These are phyloP conservation scores for Plumapathes pennacea DNA, from an alignment of 92 coral and sea anemone genomes.

Conservation along the genomic window DNA sequence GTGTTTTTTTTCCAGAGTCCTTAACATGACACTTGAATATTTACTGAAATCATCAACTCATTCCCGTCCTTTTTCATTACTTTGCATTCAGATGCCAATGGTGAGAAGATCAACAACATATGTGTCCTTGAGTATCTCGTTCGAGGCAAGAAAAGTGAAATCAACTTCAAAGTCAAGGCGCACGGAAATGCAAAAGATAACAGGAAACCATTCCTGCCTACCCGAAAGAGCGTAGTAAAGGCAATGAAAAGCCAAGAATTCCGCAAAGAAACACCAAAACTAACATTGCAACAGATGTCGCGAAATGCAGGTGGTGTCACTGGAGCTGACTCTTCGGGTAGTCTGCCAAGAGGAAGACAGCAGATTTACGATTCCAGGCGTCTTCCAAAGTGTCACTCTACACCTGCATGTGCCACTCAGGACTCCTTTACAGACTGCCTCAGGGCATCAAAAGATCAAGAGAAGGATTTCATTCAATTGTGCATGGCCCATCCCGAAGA, in stretches of 20 bases:
- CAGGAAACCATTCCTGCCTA: conserved; percentile 6
- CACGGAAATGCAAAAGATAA: conserved; percentile 20
- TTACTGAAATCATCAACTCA: no score
- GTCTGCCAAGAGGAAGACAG: conserved; percentile 7
- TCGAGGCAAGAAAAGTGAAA: conserved; percentile 6
- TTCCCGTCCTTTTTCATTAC: no score
- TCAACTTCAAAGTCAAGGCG: conserved; percentile 15
- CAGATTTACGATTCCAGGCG: conserved; percentile 18
- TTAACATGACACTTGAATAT: no score
- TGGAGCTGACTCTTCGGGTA: conserved; percentile 17
- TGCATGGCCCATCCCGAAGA: conserved; percentile 29
- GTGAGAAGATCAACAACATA: conserved; percentile 11
- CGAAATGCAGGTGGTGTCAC: conserved; percentile 13
- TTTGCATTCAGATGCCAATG: conserved; percentile 12
- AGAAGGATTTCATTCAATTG: conserved; percentile 10
- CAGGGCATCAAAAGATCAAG: conserved; percentile 20
- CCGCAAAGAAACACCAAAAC: conserved; percentile 10
- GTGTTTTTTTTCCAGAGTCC: no score
- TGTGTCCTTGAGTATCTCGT: conserved; percentile 22
- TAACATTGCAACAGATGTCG: conserved; percentile 1
- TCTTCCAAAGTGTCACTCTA: conserved; percentile 7
- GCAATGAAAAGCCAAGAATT: conserved; percentile 7
- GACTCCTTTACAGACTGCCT: conserved; percentile 21
- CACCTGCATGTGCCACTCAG: conserved; percentile 19
- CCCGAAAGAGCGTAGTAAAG: conserved; percentile 4